A percentile compares a stretch with the other conserved stretches of the same genome.
Evolutionary conservation across 1,140 invertebrate species (phyloP).

Genomic region (Lethrus apterus): DNA sequence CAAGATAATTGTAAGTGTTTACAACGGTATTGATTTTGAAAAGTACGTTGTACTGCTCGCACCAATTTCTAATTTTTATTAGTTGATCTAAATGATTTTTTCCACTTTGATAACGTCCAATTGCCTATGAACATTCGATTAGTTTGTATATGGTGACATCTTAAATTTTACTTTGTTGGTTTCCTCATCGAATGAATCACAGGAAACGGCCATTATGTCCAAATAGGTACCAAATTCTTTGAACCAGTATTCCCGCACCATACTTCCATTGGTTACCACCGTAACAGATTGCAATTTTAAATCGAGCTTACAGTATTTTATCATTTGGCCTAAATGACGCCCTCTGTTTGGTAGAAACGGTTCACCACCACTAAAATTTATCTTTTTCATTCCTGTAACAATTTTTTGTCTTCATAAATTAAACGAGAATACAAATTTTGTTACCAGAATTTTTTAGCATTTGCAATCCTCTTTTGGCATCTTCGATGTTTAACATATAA

Average conservation of each 20-base stretch:
- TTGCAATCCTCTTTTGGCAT: constrained; percentile 38
- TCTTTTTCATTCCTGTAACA: constrained; percentile 42
- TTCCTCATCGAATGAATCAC: constrained; percentile 42
- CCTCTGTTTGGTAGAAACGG: constrained; percentile 39
- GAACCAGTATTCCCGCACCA: constrained; percentile 41
- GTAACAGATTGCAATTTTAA: constrained; percentile 40
- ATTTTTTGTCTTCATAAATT: constrained; percentile 2
- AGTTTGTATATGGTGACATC: not conserved
- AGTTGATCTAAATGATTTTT: constrained; percentile 42
- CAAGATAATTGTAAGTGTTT: constrained; percentile 44
- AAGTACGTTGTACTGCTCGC: constrained; percentile 40
- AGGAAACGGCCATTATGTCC: constrained; percentile 44
- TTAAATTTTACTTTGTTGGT: constrained; percentile 34
- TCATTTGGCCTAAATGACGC: constrained; percentile 39
- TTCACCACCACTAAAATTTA: constrained; percentile 45
- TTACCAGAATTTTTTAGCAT: constrained; percentile 38
- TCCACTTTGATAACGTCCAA: constrained; percentile 39
- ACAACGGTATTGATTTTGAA: constrained; percentile 50
- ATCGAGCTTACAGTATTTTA: constrained; percentile 38
- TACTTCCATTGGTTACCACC: constrained; percentile 44
- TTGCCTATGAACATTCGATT: constrained; percentile 23
- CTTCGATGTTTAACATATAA: constrained; percentile 36
- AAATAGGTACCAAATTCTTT: constrained; percentile 37
- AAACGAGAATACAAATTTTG: constrained; percentile 1
- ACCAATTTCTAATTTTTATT: constrained; percentile 40